Percentiles rank a stretch among this genome's conserved stretches.
Evolutionary conservation across 2,113 vertebrate species (phyloP).

Genomic region (Zootoca vivipara): DNA sequence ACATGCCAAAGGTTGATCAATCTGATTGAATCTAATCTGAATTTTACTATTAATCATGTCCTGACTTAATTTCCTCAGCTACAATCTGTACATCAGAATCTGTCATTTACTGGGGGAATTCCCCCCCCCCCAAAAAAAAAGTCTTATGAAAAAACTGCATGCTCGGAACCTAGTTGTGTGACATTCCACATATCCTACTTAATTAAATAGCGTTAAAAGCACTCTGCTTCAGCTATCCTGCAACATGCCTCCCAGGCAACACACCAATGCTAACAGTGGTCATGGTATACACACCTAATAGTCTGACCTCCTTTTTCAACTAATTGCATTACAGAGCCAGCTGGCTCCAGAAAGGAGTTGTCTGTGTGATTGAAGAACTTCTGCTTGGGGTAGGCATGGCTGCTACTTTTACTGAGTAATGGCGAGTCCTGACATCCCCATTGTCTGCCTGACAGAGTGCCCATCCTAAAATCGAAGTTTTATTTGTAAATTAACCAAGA

Average conservation of each 20-base stretch:
- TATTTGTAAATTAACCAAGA: conserved; percentile 97
- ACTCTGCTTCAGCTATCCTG: conserved; percentile 36
- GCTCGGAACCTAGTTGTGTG: conserved; percentile 16
- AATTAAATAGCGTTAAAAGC: conserved; percentile 63
- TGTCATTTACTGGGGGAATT: conserved; percentile 5
- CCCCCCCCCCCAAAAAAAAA: too few species aligned
- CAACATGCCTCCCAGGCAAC: conserved; percentile 71
- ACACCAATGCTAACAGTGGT: conserved; percentile 73
- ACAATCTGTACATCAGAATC: not conserved
- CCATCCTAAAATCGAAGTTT: conserved; percentile 91
- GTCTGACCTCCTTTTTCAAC: conserved; percentile 88
- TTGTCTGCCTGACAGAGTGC: conserved; percentile 81
- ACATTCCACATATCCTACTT: conserved; percentile 30
- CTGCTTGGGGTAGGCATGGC: conserved; percentile 81
- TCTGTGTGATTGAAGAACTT: conserved; percentile 95
- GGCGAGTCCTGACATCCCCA: conserved; percentile 81
- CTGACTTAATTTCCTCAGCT: not conserved
- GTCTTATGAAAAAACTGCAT: conserved; percentile 53
- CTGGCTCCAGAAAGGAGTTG: conserved; percentile 89
- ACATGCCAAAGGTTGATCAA: not conserved
- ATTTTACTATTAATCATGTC: not conserved
- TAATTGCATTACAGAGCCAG: conserved; percentile 96
- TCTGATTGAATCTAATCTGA: not conserved
- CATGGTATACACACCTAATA: conserved; percentile 78
- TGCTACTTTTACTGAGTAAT: conserved; percentile 84